Evolutionary conservation across 2,888 invertebrate genomes (phyloP).

Genomic region (Malthinus seriepunctatus): DNA sequence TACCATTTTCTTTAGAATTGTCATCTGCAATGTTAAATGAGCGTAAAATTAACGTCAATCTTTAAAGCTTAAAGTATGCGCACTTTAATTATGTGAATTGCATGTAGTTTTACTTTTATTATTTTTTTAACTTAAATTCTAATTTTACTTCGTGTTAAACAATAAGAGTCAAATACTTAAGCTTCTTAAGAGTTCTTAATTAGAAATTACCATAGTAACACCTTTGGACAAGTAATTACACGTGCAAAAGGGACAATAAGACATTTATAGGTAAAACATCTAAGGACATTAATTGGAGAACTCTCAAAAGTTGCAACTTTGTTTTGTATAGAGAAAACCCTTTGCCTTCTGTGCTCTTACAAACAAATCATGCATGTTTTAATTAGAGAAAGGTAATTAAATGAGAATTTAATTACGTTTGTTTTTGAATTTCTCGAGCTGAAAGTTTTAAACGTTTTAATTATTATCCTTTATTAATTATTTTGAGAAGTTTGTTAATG

Average conservation of each 20-base stretch:
- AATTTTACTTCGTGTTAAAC: constrained; percentile 9
- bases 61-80: too few relatives aligned
- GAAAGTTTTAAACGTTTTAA: neutral
- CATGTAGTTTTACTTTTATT: neutral
- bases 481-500: constrained; percentile 26
- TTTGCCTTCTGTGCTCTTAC: constrained; percentile 11
- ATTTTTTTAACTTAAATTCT: neutral
- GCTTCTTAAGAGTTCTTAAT: constrained; percentile 40
- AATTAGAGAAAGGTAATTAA: constrained; percentile 5
- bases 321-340: constrained; percentile 9
- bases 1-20: neutral
- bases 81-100: neutral
- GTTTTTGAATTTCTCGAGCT: too few relatives aligned
- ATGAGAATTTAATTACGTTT: neutral
- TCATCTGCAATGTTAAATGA: neutral
- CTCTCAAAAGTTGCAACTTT: constrained; percentile 19
- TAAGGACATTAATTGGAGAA: constrained; percentile 38
- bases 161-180: constrained; percentile 26
- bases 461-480: neutral
- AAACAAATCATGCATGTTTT: constrained; percentile 12
- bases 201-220: constrained; percentile 46
- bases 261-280: constrained; percentile 38
- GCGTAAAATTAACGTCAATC: neutral
- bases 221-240: constrained; percentile 38
- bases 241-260: constrained; percentile 37